Evolutionary conservation across 2,113 vertebrate species (phyloP).

Genomic region (Nothoprocta pentlandii): DNA sequence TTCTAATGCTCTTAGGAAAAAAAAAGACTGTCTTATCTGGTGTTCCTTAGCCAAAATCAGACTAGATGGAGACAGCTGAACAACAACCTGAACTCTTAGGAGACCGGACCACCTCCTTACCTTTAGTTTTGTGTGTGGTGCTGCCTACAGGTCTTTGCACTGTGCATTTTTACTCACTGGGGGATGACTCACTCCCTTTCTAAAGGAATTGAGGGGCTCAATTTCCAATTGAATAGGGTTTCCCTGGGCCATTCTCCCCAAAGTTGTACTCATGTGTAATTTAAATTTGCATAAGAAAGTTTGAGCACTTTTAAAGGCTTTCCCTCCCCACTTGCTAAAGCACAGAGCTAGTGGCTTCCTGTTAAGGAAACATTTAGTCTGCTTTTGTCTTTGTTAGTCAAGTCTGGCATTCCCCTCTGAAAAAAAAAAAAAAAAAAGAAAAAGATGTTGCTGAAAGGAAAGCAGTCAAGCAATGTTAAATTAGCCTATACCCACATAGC

Average conservation of each 20-base stretch:
- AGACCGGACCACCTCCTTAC: neutral
- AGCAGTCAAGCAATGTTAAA: neutral
- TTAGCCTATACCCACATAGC: neutral
- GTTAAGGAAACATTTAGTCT: conserved; percentile 76
- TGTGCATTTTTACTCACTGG: neutral
- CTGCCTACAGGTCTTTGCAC: neutral
- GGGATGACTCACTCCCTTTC: neutral
- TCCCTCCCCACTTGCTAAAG: conserved; percentile 49
- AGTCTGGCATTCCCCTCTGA: conserved; percentile 71
- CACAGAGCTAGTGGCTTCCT: conserved; percentile 74
- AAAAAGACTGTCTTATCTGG: neutral
- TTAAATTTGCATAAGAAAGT: conserved; percentile 63
- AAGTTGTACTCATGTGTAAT: conserved; percentile 10
- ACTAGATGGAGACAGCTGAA: neutral
- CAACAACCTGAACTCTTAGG: neutral
- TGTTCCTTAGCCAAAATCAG: neutral
- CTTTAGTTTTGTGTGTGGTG: neutral
- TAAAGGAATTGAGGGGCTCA: neutral
- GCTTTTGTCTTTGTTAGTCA: conserved; percentile 73
- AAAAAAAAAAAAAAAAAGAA: neutral
- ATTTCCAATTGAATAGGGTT: neutral
- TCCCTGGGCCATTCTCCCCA: neutral
- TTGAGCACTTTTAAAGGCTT: conserved; percentile 38
- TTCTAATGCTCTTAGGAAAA: conserved; percentile 22
- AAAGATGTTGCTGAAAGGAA: conserved; percentile 26